Base-by-base conservation (phyloP, 2,888 invertebrate genomes). In the Caenorhabditis japonica region DNA sequence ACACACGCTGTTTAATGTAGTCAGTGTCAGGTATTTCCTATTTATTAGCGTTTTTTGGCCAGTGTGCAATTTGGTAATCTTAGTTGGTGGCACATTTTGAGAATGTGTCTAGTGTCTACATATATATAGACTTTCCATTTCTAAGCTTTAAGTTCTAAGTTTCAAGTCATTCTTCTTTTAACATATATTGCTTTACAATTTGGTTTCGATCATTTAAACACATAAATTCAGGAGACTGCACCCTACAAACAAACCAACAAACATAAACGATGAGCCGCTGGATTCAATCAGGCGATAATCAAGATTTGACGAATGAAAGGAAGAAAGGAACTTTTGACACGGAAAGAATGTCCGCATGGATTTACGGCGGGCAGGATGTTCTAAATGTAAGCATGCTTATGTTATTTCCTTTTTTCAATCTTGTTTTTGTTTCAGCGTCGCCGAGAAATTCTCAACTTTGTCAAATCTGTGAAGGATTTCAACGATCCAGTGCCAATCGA, bases 401-500 rank as follows among this genome's bases (percentile, higher is more conserved):
- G n/a, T 23, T 39, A 8, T 56, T 34, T 56, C 30, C 30, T 7
- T 30, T 10, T 30, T 30, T 30, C 7, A 30, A n/a, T n/a, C 30
- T 7, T 10, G 30, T 21, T 49, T 25, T 7, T 25, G 34, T 49
- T 76, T 15, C 56, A 80, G 73, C 64, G 85, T n/a, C 70, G 85
- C 15, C 66, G 77, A n/a, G 85, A 85, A 49, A 85, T 85, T 46
- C 58, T 81, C 25, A 75, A 75, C 0, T 83, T 88, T 39, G 88
- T 87, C 5, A 80, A 87, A 15, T 77, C 85, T 7, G 84, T 86
- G 39, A 82, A 83, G 8, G 87, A 85, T 8, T 83, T 88, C 51
- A 76, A 84, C 19, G 87, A 86, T 36, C 84, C 84, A 1, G 71
- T 81, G 0, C 84, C 87, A 19, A 79, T 84, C 27, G 82, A 84